Percentiles rank a stretch among this genome's conserved stretches.
Conservation (phyloP, 2,888 invertebrate genomes). For the Syrphus vitripennis region DNA sequence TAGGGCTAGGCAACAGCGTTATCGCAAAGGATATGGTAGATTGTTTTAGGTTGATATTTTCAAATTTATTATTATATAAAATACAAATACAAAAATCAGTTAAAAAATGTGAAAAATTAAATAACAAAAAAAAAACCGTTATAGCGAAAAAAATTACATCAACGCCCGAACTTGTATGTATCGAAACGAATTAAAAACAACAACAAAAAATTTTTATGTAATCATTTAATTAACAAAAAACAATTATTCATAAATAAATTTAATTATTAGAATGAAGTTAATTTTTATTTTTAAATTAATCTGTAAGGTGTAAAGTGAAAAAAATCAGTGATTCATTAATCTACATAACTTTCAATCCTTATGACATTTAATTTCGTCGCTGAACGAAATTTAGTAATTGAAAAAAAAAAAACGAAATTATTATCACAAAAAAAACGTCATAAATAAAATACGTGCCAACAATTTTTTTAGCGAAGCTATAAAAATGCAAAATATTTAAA, state of each 20-base stretch:
- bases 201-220: slow-evolving; percentile 41
- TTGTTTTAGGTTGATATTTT: slow-evolving; percentile 70
- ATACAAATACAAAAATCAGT: slow-evolving; percentile 13
- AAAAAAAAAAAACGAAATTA: too few relatives aligned
- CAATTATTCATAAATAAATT: slow-evolving; percentile 51
- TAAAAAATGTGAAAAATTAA: slow-evolving; percentile 33
- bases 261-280: slow-evolving; percentile 15
- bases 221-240: slow-evolving; percentile 46
- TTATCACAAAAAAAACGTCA: too few relatives aligned
- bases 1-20: slow-evolving; percentile 77
- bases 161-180: slow-evolving; percentile 43
- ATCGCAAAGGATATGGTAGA: slow-evolving; percentile 62
- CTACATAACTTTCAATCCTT: too few relatives aligned
- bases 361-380: too few relatives aligned
- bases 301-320: too few relatives aligned
- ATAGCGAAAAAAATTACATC: slow-evolving; percentile 18
- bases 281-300: neutral
- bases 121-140: slow-evolving; percentile 12
- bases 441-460: too few relatives aligned
- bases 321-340: too few relatives aligned
- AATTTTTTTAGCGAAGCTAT: too few relatives aligned
- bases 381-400: too few relatives aligned
- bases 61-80: slow-evolving; percentile 60
- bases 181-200: slow-evolving; percentile 56
- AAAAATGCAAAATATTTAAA: too few relatives aligned